A percentile compares a stretch with the other conserved stretches of the same genome.
phyloP scores from a whole-genome alignment of 2,113 vertebrate genomes.

The Strix aluco region DNA sequence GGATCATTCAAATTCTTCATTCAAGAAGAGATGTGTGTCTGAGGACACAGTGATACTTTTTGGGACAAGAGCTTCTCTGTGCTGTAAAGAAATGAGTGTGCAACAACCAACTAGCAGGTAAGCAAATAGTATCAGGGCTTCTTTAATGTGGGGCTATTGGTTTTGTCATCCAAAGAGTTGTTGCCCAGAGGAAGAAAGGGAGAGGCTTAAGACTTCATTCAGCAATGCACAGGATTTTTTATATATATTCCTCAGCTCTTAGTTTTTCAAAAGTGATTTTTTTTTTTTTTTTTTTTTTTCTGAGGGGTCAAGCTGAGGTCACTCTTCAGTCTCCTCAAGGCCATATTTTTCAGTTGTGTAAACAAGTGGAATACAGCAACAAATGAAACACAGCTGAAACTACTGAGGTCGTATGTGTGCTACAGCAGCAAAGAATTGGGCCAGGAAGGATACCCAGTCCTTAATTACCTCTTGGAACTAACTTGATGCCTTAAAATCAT shows the following conservation, averaged over 20 bases:
- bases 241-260: neutral
- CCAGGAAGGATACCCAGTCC: neutral
- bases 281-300: neutral
- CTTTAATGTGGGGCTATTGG: neutral
- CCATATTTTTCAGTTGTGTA: neutral
- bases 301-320: neutral
- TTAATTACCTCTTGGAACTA: neutral
- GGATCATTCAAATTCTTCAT: neutral
- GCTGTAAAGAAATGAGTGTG: neutral
- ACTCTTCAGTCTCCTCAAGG: neutral
- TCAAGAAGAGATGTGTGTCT: neutral
- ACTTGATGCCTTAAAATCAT: neutral
- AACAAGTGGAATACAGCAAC: neutral
- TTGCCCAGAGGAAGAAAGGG: neutral
- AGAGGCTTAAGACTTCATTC: neutral
- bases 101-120: neutral
- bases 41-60: neutral
- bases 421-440: neutral
- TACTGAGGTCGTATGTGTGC: neutral
- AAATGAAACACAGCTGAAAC: neutral
- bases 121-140: neutral
- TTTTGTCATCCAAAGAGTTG: neutral
- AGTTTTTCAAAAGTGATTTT: neutral
- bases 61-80: neutral
- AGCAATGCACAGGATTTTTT: neutral